These are phyloP conservation scores for Aurelia sp. DNA, from an alignment of 30 jellyfish, hydroid and myxozoan species.

Conservation along the genomic window DNA sequence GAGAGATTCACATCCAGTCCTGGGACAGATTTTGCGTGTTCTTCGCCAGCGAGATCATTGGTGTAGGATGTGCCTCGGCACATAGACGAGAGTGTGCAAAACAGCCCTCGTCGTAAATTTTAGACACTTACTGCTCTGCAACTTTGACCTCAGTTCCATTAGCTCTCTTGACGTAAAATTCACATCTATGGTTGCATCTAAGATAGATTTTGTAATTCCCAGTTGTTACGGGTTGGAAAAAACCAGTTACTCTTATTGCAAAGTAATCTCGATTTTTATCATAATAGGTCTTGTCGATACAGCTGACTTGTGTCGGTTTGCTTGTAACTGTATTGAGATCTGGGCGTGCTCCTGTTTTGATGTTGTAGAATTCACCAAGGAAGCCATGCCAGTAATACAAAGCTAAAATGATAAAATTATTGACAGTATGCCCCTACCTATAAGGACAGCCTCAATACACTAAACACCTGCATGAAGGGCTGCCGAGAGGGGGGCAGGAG, in stretches of 20 bases:
- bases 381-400: conserved; percentile 45
- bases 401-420: neutral
- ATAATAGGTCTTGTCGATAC: conserved; percentile 17
- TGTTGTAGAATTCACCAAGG: conserved; percentile 32
- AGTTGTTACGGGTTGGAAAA: conserved; percentile 7
- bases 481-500: too few species aligned
- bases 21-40: too few species aligned
- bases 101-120: neutral
- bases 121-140: conserved; percentile 36
- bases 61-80: too few species aligned
- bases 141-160: conserved; percentile 19
- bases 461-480: too few species aligned
- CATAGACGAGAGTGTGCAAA: neutral
- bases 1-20: too few species aligned
- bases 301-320: conserved; percentile 25
- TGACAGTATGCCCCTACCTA: too few species aligned
- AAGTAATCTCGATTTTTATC: conserved; percentile 9
- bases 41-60: too few species aligned
- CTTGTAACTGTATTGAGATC: conserved; percentile 11
- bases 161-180: neutral
- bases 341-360: conserved; percentile 19
- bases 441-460: too few species aligned
- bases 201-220: conserved; percentile 1
- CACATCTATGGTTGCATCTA: conserved; percentile 15
- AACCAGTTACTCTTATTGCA: conserved; percentile 32